These are phyloP conservation scores for Strix aluco DNA, from an alignment of 2,113 vertebrate genomes.

Conservation along the genomic window DNA sequence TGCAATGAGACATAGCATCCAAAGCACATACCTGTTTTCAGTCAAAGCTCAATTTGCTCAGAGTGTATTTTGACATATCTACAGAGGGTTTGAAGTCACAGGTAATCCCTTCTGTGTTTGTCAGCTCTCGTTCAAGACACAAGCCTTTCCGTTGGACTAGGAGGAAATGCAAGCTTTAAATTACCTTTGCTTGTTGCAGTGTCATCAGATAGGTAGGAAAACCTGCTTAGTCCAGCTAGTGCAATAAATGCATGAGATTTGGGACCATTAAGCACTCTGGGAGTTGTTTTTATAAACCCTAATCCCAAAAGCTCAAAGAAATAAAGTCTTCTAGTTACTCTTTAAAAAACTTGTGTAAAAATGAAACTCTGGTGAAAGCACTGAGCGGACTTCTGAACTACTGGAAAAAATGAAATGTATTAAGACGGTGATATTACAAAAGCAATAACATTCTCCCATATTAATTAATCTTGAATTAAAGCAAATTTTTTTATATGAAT, in stretches of 20 bases:
- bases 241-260: neutral
- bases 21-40: constrained; percentile 37
- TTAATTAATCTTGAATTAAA: constrained; percentile 77
- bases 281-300: neutral
- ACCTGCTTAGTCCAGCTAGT: neutral
- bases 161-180: constrained; percentile 12
- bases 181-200: neutral
- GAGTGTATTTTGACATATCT: constrained; percentile 37
- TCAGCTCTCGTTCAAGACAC: constrained; percentile 12
- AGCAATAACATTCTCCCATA: constrained; percentile 49
- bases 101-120: constrained; percentile 54
- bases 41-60: constrained; percentile 49
- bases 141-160: constrained; percentile 10
- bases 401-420: neutral
- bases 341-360: neutral
- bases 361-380: neutral
- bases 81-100: neutral
- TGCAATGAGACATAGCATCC: constrained; percentile 20
- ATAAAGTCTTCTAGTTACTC: neutral
- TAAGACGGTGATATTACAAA: constrained; percentile 51
- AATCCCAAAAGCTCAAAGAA: neutral
- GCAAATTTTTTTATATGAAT: constrained; percentile 64
- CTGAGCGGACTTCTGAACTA: neutral
- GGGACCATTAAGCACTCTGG: neutral
- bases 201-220: neutral